Evolutionary conservation across 2,113 vertebrate species (phyloP), one percentile per base, ranked within the genome.

Genomic region (Dolichallabes microphthalmus): DNA sequence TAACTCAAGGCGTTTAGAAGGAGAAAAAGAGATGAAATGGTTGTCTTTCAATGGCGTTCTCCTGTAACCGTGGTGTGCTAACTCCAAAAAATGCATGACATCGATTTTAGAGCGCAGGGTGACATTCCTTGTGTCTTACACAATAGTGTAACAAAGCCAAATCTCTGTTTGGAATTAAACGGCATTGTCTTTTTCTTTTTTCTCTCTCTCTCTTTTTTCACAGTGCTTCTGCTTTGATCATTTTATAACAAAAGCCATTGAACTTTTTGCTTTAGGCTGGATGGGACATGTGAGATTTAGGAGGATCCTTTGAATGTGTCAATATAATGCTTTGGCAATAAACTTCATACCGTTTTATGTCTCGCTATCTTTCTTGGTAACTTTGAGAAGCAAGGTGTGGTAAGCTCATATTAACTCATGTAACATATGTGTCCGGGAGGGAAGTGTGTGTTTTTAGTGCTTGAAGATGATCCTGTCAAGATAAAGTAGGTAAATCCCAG

Each of bases 401-500:
- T 88, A 68, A 84, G 73, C 52, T 74, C 58, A 80, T 75, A 69
- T 39, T 55, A 57, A 61, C 53, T 86, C 50, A 66, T n/a, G 61
- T 82, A 87, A 77, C 82, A 83, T 83, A 64, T 84, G 77, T 61
- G 78, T 77, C 82, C 78, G 27, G 60, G 85, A 57, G 60, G 39
- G 60, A 32, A 58, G 88, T 89, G 91, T 90, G 91, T 90, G 88
- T 11, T 71, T 91, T 92, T 93, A 90, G 88, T 90, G 88, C 90
- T 91, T 89, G 90, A 90, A 91, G 92, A 91, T 90, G 92, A 93
- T 82, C 91, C 90, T 93, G 91, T 95, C 91, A 93, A 91, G 91
- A 93, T 88, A 90, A 93, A 93, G 94, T 94, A 91, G 93, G 92
- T 93, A 93, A 92, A 94, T 90, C 93, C 92, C 92, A 93, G 92